Percentiles rank a stretch among this genome's conserved stretches.
Evolutionary conservation across 37 sponge, comb jelly and placozoan genomes (phyloP).

Genomic region (Eunapius fragilis): DNA sequence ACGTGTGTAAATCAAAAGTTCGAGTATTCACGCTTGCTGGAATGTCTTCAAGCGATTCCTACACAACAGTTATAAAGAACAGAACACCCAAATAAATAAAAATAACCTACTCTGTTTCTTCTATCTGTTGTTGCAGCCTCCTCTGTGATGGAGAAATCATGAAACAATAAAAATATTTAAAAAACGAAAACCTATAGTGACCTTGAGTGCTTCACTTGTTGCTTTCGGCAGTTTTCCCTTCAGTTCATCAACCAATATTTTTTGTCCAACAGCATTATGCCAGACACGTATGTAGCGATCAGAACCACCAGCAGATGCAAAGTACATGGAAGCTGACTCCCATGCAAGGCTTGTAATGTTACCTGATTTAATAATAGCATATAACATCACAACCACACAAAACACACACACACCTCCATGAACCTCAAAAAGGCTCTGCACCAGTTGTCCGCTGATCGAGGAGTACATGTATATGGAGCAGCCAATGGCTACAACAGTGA

Average conservation of each 20-base stretch:
- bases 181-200: not conserved
- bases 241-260: slow-evolving; percentile 45
- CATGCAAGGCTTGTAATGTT: slow-evolving; percentile 54
- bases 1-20: not conserved
- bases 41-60: slow-evolving; percentile 26
- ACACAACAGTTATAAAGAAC: not conserved
- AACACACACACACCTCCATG: slow-evolving; percentile 63
- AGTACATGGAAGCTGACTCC: slow-evolving; percentile 62
- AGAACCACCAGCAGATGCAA: slow-evolving; percentile 71
- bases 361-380: slow-evolving; percentile 17
- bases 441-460: slow-evolving; percentile 36
- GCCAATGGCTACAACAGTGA: slow-evolving; percentile 61
- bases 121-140: slow-evolving; percentile 25
- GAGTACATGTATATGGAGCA: slow-evolving; percentile 62
- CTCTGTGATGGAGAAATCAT: not conserved
- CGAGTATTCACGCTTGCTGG: not conserved
- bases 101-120: slow-evolving; percentile 18
- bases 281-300: slow-evolving; percentile 76
- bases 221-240: slow-evolving; percentile 54
- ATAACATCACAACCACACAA: not conserved
- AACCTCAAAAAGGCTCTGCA: slow-evolving; percentile 43
- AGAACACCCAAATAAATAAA: not conserved
- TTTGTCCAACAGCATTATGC: slow-evolving; percentile 77
- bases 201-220: slow-evolving; percentile 67
- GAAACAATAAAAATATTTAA: not conserved